phyloP scores from a whole-genome alignment of 2,797 vertebrate species.

The Manis javanica region DNA sequence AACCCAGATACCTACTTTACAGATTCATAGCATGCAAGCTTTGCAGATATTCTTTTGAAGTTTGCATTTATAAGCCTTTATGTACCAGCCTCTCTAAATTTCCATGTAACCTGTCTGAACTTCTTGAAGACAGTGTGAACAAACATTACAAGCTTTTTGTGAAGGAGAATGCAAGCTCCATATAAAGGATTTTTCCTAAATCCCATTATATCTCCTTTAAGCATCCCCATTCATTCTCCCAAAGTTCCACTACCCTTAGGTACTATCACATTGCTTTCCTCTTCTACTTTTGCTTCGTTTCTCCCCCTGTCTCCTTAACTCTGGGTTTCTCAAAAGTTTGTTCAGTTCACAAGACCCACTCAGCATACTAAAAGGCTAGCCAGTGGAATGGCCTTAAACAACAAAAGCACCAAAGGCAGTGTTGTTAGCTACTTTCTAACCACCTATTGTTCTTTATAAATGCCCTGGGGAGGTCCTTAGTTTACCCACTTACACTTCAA shows the following conservation, averaged over 20 bases:
- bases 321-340: background rate
- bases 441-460: background rate
- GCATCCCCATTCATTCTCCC: constrained; percentile 16
- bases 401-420: background rate
- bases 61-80: constrained; percentile 75
- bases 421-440: background rate
- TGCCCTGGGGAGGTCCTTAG: background rate
- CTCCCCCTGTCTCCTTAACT: background rate
- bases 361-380: constrained; percentile 23
- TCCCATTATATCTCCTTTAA: constrained; percentile 54
- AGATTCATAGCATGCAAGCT: constrained; percentile 74
- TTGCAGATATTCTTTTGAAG: constrained; percentile 78
- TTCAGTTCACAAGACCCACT: background rate
- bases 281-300: background rate
- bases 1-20: constrained; percentile 74
- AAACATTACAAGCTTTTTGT: constrained; percentile 78
- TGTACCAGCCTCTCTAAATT: constrained; percentile 77
- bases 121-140: constrained; percentile 71
- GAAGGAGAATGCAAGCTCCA: constrained; percentile 60
- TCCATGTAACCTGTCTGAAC: constrained; percentile 74
- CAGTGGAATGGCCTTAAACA: background rate
- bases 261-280: background rate
- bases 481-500: background rate
- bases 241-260: background rate
- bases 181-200: constrained; percentile 68